Conservation (phyloP, 2,888 invertebrate genomes). For the Acronicta aceris region DNA sequence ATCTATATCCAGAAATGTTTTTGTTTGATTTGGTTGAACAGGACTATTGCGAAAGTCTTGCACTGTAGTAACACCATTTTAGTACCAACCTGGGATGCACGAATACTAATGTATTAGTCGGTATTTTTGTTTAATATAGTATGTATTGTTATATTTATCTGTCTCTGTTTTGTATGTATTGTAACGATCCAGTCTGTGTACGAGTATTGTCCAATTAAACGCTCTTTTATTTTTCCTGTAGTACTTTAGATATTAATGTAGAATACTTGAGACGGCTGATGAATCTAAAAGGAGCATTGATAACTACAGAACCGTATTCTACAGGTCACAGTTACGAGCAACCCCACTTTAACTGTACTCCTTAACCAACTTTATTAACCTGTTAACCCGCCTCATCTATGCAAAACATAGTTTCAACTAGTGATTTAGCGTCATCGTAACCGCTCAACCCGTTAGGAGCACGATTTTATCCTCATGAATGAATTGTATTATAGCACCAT, state of each 20-base stretch:
- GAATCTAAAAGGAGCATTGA: too few species aligned
- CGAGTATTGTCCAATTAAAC: too few species aligned
- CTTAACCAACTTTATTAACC: conserved; percentile 30
- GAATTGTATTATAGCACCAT: conserved; percentile 20
- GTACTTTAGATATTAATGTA: too few species aligned
- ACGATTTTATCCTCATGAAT: conserved; percentile 35
- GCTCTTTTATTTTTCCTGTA: too few species aligned
- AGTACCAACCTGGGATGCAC: neutral
- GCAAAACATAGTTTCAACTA: conserved; percentile 23
- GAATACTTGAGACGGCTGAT: too few species aligned
- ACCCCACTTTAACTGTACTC: neutral
- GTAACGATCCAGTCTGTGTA: neutral
- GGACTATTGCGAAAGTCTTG: conserved; percentile 6
- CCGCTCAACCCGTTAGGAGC: conserved; percentile 30
- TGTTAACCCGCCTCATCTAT: conserved; percentile 27
- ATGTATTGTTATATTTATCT: neutral
- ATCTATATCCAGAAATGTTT: conserved; percentile 47
- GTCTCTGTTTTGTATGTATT: neutral
- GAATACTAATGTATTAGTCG: neutral
- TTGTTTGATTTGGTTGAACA: conserved; percentile 36
- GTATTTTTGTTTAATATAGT: neutral
- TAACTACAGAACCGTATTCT: too few species aligned
- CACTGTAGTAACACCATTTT: neutral
- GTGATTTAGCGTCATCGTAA: conserved; percentile 28
- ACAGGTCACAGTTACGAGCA: too few species aligned